Percentiles rank a stretch among this genome's conserved stretches.
phyloP scores from a whole-genome alignment of 2,797 vertebrate species.

The Rhynchotus rufescens region DNA sequence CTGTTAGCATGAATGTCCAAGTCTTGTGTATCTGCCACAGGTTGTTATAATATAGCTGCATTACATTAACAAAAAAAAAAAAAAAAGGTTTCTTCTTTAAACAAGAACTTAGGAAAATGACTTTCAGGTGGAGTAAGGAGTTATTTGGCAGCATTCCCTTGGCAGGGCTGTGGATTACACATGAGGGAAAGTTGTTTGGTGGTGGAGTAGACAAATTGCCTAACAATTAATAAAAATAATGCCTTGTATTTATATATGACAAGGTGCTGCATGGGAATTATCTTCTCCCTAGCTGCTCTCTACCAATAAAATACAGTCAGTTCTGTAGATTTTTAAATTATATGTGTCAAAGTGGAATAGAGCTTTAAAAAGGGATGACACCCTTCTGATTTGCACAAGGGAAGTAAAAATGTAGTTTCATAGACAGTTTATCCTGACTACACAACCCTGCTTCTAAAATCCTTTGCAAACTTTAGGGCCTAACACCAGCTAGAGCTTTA shows the following conservation, averaged over 20 bases:
- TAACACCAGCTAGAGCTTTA: neutral
- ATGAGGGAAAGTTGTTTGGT: constrained; percentile 63
- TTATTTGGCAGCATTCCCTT: constrained; percentile 45
- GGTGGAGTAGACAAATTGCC: constrained; percentile 50
- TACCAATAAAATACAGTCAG: neutral
- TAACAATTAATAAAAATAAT: constrained; percentile 63
- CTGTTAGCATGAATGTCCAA: constrained; percentile 63
- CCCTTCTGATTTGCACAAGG: neutral
- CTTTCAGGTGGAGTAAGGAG: constrained; percentile 69
- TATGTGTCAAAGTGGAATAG: neutral
- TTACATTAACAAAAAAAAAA: constrained; percentile 41
- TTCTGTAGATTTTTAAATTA: neutral
- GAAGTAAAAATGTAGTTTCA: neutral
- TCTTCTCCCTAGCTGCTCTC: constrained; percentile 38
- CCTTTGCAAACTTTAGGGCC: neutral
- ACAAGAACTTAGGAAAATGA: constrained; percentile 40
- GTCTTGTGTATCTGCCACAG: constrained; percentile 36
- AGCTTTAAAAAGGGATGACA: neutral
- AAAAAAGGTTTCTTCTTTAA: constrained; percentile 34
- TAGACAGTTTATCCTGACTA: neutral
- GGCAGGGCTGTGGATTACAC: constrained; percentile 22
- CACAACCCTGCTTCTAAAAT: neutral
- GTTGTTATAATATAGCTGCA: constrained; percentile 40
- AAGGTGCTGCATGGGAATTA: constrained; percentile 27
- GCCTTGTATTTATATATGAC: constrained; percentile 2